Base-by-base conservation (phyloP, 1,140 invertebrate species). In the Drosophila bocki region DNA sequence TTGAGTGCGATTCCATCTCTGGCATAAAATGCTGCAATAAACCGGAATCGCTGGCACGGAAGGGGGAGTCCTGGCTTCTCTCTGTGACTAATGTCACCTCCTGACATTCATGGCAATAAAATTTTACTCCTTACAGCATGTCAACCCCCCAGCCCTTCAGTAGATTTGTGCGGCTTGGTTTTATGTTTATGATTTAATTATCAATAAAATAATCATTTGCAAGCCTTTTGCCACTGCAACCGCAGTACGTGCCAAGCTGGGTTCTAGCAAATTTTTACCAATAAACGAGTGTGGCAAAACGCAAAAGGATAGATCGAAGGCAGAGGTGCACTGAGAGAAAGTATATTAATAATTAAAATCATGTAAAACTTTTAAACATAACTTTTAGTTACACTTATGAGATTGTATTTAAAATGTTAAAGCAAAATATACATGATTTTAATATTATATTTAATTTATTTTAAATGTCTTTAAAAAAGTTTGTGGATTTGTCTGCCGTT, bases 171-270 rank as follows among this genome's bases (percentile, higher is more conserved):
- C 53, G 83, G 75, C 63, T 75, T 80, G 61, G 26, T 60, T 90
- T 88, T 78, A 88, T 80, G 77, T 63, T 83, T 76, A 81, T 80
- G 80, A 72, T 90, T 90, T 88, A 88, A 88, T 90, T 90, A 80
- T 81, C 85, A 88, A 90, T 88, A 88, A 88, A 88, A 88, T 88
- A 88, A 90, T 88, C 84, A 88, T 88, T 86, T 82, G 79, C 79
- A 86, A 79, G 81, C 79, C 75, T 51, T 82, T 82, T 69, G 70
- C 75, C 69, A 90, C 64, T 90, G 81, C 84, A 84, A 84, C 84
- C 84, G 65, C 84, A 88, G 74, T 82, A 88, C 84, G 84, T 90
- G 84, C 78, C 74, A 80, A 82, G 42, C 48, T 53, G 37, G 60
- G 56, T 53, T 63, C 39, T 56, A 58, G 76, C 71, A 80, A 90